phyloP scores from a whole-genome alignment of 2,888 invertebrate genomes.

The Zygaena filipendulae region DNA sequence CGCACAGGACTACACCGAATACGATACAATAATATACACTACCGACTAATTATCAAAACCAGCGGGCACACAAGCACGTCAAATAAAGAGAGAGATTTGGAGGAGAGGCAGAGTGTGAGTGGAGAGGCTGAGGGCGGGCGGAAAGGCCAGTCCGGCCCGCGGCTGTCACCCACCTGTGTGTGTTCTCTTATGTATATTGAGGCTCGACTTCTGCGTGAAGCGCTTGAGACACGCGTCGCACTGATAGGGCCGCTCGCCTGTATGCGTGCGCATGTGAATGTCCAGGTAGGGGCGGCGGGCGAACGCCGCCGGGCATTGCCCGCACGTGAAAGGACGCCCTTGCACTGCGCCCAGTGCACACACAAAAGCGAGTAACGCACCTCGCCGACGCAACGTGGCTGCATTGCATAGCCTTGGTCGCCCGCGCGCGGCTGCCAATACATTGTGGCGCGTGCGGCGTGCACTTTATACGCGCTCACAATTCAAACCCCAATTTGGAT shows the following conservation, averaged over 20 bases:
- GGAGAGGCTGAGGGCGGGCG: conserved; percentile 36
- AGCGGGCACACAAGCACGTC: conserved; percentile 17
- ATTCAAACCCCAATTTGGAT: conserved; percentile 37
- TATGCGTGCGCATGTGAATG: conserved; percentile 66
- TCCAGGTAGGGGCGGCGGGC: conserved; percentile 61
- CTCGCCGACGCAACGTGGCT: conserved; percentile 47
- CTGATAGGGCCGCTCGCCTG: conserved; percentile 73
- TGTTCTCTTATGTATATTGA: conserved; percentile 83
- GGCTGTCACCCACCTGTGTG: conserved; percentile 73
- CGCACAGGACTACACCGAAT: conserved; percentile 10
- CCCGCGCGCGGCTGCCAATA: conserved; percentile 34
- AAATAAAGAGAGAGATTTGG: conserved; percentile 17
- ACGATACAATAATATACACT: too few species aligned
- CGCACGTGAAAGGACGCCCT: conserved; percentile 57
- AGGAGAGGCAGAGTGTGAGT: conserved; percentile 30
- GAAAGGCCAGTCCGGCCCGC: conserved; percentile 58
- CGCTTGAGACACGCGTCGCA: conserved; percentile 82
- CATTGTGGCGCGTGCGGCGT: conserved; percentile 9
- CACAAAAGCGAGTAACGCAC: conserved; percentile 70
- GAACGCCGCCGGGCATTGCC: conserved; percentile 59
- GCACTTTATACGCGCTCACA: too few species aligned
- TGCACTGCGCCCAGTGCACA: conserved; percentile 67
- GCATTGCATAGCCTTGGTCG: conserved; percentile 26
- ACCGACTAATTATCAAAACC: neutral
- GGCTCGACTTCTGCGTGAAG: conserved; percentile 84